phyloP scores from a whole-genome alignment of 2,888 invertebrate genomes.

The Meiosimyza platycephala region DNA sequence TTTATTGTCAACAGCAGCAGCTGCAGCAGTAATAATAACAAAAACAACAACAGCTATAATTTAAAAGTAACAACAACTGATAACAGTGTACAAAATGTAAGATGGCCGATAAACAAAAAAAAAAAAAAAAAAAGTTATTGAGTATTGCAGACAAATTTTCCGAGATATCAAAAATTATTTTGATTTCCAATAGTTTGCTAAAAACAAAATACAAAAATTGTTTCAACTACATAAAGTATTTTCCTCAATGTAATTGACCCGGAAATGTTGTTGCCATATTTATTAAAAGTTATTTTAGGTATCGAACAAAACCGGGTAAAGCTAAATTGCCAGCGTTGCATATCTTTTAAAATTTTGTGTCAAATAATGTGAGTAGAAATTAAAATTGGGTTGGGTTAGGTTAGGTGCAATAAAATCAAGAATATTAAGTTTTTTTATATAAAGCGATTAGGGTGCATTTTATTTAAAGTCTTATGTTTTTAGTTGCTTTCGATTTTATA shows the following conservation, averaged over 20 bases:
- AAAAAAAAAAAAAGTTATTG: neutral
- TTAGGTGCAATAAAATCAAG: no score
- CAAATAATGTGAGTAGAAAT: no score
- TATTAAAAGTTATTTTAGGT: neutral
- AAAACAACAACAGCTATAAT: neutral
- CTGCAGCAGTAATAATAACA: neutral
- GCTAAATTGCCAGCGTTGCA: no score
- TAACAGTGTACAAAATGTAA: conserved; percentile 1
- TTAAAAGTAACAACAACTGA: conserved; percentile 12
- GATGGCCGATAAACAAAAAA: conserved; percentile 12
- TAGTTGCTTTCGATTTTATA: no score
- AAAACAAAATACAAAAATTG: neutral
- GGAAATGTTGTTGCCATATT: neutral
- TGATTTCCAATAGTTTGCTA: neutral
- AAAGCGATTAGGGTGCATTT: no score
- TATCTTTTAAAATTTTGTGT: no score
- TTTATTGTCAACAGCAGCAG: neutral
- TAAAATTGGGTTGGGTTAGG: no score
- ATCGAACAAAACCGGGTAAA: no score
- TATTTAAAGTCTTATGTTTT: no score
- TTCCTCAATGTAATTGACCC: conserved; percentile 7
- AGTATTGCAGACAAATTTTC: neutral
- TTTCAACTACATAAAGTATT: neutral
- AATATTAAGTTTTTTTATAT: no score
- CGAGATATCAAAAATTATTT: neutral